Evolutionary conservation across 2,113 vertebrate species (phyloP).

Genomic region (Vicugna pacos): DNA sequence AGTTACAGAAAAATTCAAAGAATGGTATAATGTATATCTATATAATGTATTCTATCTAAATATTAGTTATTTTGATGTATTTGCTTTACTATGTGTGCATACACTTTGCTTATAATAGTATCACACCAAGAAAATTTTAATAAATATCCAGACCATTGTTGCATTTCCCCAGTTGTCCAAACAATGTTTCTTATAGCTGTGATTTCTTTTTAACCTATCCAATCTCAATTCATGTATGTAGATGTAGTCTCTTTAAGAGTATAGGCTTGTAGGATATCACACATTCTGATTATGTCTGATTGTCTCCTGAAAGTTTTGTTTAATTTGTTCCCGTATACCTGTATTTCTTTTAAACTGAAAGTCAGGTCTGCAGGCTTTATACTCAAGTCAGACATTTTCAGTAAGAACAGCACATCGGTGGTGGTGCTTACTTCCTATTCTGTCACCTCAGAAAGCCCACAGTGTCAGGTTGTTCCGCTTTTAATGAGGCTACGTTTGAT

Average conservation of each 20-base stretch:
- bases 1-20: conserved; percentile 29
- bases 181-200: not conserved
- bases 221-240: not conserved
- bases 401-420: not conserved
- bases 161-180: not conserved
- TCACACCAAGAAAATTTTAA: not conserved
- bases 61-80: not conserved
- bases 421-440: not conserved
- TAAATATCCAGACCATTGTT: not conserved
- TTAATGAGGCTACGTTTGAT: not conserved
- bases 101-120: not conserved
- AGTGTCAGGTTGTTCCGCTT: not conserved
- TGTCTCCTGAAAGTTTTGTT: not conserved
- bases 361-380: not conserved
- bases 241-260: not conserved
- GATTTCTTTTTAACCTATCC: not conserved
- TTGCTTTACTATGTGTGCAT: not conserved
- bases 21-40: not conserved
- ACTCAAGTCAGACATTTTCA: conserved; percentile 23
- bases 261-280: not conserved
- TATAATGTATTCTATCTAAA: not conserved
- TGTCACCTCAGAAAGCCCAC: not conserved
- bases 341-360: conserved; percentile 25
- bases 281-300: not conserved
- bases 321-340: not conserved